Base-by-base conservation (phyloP, 2,113 vertebrate genomes). In the Pycnonotus jocosus region DNA sequence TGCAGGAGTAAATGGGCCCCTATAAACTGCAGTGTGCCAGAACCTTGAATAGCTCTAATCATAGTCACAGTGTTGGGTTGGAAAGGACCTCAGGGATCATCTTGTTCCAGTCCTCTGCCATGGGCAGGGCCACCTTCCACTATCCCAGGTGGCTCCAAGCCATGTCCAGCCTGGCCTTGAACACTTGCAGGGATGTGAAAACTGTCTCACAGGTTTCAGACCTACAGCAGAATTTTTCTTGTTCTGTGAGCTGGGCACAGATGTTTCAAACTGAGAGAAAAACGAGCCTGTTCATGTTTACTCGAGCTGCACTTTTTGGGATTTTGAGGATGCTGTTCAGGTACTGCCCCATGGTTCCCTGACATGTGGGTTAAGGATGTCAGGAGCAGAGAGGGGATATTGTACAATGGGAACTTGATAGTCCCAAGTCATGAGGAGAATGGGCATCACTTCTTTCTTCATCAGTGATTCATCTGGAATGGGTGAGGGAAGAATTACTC, bases 151-250 rank as follows among this genome's bases (percentile, higher is more conserved):
- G 60, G 28, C 45, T 74, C 33, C 70, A 28, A 53, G 28, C 20
- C 2, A 0, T 13, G 4, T 51, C 37, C 53, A 66, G 1, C 58
- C 27, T n/a, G 38, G 28, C 60, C 33, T 25, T n/a, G 40, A 12
- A 4, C 30, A 22, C 28, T 68, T 35, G 7, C 28, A 68, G 53
- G 61, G 53, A 35, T 53, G 28, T 45, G 33, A 56, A 56, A 56
- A 20, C 31, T 15, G 20, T 56, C 31, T 56, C 31, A n/a, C 33
- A 23, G 31, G 8, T 56, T 56, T 56, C 33, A 57, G 22, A 57
- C 21, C 37, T 62, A 7, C 31, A 68, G 44, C 38, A 79, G 56
- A 54, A 30, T 56, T 84, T 20, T 58, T 13, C 35, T 81, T 73
- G 15, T 15, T 56, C 37, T 81, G 22, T 35, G 56, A 60, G 40